A percentile compares a stretch with the other conserved stretches of the same genome.
Evolutionary conservation across 2,888 invertebrate species (phyloP).

Genomic region (Drosophila quasianomalipes): DNA sequence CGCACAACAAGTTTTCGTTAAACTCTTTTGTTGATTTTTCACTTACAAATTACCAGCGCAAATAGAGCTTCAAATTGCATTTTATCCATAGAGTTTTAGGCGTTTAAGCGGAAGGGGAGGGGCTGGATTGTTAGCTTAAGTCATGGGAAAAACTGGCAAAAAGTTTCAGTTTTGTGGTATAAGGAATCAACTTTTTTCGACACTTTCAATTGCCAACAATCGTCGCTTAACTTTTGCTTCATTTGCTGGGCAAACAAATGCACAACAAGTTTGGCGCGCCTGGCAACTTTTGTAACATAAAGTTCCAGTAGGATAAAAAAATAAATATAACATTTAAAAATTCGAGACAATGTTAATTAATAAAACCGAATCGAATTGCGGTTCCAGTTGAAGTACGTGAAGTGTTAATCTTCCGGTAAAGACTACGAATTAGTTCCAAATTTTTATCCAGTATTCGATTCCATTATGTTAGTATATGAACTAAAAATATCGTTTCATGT

Average conservation of each 20-base stretch:
- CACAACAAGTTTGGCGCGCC: no score
- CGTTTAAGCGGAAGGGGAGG: background rate
- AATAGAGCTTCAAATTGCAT: conserved; percentile 44
- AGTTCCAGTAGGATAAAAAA: background rate
- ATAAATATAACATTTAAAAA: background rate
- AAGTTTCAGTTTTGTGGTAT: conserved; percentile 39
- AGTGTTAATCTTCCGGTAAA: background rate
- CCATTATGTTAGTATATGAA: background rate
- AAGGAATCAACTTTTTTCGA: conserved; percentile 31
- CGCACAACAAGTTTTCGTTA: conserved; percentile 33
- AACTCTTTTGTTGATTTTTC: conserved; percentile 52
- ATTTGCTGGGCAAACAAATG: conserved; percentile 37
- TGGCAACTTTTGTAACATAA: background rate
- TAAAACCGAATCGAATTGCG: background rate
- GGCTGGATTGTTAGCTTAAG: background rate
- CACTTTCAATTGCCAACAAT: conserved; percentile 30
- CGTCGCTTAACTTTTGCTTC: conserved; percentile 22
- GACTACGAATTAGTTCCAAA: background rate
- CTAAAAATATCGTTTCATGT: no score
- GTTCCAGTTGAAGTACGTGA: background rate
- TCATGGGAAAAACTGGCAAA: background rate
- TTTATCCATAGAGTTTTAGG: background rate
- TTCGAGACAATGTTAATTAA: background rate
- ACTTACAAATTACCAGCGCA: conserved; percentile 59
- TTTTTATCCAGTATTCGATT: background rate